A percentile compares a stretch with the other conserved stretches of the same genome.
These are phyloP conservation scores for Sigmodon hispidus DNA, from an alignment of 2,113 vertebrate species.

Conservation along the genomic window DNA sequence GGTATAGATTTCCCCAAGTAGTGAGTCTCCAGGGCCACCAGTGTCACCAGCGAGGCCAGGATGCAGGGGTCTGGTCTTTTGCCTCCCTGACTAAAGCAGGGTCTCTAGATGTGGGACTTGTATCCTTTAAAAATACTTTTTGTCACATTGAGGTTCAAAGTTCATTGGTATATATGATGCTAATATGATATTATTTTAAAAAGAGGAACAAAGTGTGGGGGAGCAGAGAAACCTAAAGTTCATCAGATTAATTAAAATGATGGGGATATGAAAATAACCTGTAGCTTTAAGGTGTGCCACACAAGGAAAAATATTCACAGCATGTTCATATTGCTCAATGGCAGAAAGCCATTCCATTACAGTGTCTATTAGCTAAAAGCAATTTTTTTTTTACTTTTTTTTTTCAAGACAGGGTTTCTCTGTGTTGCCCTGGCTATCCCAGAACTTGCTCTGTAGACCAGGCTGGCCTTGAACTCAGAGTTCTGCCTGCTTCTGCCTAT, in stretches of 20 bases:
- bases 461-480: background rate
- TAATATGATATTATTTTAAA: background rate
- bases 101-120: background rate
- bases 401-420: background rate
- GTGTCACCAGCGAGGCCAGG: background rate
- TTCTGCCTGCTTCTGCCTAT: background rate
- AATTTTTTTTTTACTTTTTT: background rate
- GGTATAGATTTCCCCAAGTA: background rate
- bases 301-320: background rate
- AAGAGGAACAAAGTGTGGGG: background rate
- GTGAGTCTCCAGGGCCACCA: background rate
- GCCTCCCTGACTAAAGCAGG: background rate
- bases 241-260: constrained; percentile 8
- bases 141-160: background rate
- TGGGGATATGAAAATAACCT: background rate
- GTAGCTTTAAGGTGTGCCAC: background rate
- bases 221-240: background rate
- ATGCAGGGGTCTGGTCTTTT: background rate
- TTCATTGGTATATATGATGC: background rate
- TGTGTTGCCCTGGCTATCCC: background rate
- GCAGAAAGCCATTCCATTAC: background rate
- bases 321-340: background rate
- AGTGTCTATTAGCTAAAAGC: background rate
- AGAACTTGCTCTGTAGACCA: background rate
- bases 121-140: background rate